phyloP scores from a whole-genome alignment of 2,888 invertebrate species.

The Drosophila robusta region DNA sequence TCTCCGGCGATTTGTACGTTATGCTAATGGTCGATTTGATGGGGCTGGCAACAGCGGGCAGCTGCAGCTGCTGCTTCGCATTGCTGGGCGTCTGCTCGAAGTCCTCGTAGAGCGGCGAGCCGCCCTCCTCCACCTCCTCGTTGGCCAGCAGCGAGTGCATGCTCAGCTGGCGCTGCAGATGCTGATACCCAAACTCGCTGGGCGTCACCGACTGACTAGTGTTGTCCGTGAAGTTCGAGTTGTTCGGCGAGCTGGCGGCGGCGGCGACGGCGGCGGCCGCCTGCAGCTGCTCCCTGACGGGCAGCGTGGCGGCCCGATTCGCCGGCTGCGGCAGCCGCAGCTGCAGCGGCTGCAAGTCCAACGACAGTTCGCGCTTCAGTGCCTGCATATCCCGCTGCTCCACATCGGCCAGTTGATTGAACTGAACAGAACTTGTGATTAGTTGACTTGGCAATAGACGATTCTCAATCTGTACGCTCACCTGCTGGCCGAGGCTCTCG shows the following conservation, averaged over 20 bases:
- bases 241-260: conserved; percentile 81
- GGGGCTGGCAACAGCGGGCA: conserved; percentile 85
- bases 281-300: conserved; percentile 67
- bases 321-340: conserved; percentile 67
- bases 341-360: conserved; percentile 81
- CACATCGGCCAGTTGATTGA: conserved; percentile 57
- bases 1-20: conserved; percentile 88
- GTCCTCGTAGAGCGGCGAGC: conserved; percentile 83
- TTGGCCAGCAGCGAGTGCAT: conserved; percentile 83
- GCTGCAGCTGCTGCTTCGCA: conserved; percentile 62
- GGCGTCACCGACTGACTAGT: conserved; percentile 85
- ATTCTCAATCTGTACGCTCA: conserved; percentile 39
- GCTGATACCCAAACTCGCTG: conserved; percentile 85
- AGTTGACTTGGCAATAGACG: background rate
- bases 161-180: conserved; percentile 84
- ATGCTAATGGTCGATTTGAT: conserved; percentile 90
- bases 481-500: conserved; percentile 82
- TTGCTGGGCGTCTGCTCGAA: conserved; percentile 84
- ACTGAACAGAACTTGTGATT: conserved; percentile 16
- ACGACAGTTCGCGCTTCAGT: conserved; percentile 84
- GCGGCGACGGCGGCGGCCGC: conserved; percentile 13
- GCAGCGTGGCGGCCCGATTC: conserved; percentile 66
- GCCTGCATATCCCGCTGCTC: conserved; percentile 84
- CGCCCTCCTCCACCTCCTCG: conserved; percentile 72
- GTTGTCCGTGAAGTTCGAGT: conserved; percentile 84